Base-by-base conservation (phyloP, 2,797 vertebrate species). In the Semotilus atromaculatus region DNA sequence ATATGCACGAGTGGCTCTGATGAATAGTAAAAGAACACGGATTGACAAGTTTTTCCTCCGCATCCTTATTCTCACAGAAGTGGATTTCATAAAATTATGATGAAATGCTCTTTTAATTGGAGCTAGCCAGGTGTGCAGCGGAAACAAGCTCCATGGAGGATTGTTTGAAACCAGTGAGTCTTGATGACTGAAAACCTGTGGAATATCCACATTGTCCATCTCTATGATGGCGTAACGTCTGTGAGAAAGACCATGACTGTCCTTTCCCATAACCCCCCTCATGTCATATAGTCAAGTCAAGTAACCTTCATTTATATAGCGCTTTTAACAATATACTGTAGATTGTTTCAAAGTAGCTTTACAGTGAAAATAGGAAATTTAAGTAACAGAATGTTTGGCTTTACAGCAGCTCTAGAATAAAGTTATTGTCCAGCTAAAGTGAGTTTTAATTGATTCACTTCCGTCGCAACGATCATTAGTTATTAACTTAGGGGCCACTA, bases 121-220 rank as follows among this genome's bases (percentile, higher is more conserved):
- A 36, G 67, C 18, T 51, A 58, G 51, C 51, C 34, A 71, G 79
- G 51, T 43, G 16, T 81, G 34, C 48, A 4, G 31, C 0, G 4
- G 43, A 66, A 45, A 67, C 21, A 0, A 34, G 23, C 38, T 21
- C 19, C 14, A 7, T 51, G 4, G 10, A 58, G 80, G 73, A 88
- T 89, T 89, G 89, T 90, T 66, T 89, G 29, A 62, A 86, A 81
- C 76, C 80, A 72, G 19, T 86, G 85, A 70, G 71, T 80, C 53
- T 73, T 45, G 36, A 71, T 82, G 81, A 80, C 73, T 68, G 31
- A 70, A 70, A 31, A 13, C 82, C 58, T 76, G 40, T 86, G 73
- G 82, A 86, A 87, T 82, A 36, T 64, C 9, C 2, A 64, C 40
- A 67, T 77, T 64, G 86, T 64, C 26, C 26, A 18, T 64, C 60